Evolutionary conservation across 2,797 vertebrate species (phyloP), one percentile per base, ranked within the genome.

Genomic region (Merluccius polli): DNA sequence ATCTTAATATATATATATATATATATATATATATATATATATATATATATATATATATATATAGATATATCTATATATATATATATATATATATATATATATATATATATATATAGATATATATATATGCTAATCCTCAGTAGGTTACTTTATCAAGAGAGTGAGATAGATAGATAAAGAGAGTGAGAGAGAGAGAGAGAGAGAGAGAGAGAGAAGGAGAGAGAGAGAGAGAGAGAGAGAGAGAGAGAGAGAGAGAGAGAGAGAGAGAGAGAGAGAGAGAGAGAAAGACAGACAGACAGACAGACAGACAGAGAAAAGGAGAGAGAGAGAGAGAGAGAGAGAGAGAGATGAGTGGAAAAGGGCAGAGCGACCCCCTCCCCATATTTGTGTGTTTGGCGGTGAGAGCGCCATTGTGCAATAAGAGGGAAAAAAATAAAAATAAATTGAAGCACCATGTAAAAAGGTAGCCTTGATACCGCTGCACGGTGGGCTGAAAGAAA

Each of bases 401-500:
- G 79, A 78, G 82, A 85, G 77, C 74, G 84, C 86, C 83, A 88
- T 88, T 92, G 90, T 89, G 86, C 87, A 88, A 83, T 84, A 85
- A 83, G 83, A 85, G 71, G 81, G 27, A 63, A 73, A 83, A 72
- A 29, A 71, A 38, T 11, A 38, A 38, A 29, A 85, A 92, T 92
- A 90, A 92, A 90, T 86, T 89, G 87, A 83, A 92, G 90, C 86
- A 83, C 79, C 75, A 68, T 86, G 84, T 91, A 91, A 93, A 90
- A 93, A 90, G 82, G 84, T 91, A 93, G 90, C 92, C 92, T 94
- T 94, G 91, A 93, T 93, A 90, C 87, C 67, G 89, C 87, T 69
- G 76, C 75, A 32, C 72, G 67, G 79, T 85, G 85, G 84, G 86
- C 86, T 90, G 84, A 89, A 90, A 93, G 88, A 89, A 79, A 82